Evolutionary conservation across 2,797 vertebrate genomes (phyloP).

Genomic region (Enteromius radiatus): DNA sequence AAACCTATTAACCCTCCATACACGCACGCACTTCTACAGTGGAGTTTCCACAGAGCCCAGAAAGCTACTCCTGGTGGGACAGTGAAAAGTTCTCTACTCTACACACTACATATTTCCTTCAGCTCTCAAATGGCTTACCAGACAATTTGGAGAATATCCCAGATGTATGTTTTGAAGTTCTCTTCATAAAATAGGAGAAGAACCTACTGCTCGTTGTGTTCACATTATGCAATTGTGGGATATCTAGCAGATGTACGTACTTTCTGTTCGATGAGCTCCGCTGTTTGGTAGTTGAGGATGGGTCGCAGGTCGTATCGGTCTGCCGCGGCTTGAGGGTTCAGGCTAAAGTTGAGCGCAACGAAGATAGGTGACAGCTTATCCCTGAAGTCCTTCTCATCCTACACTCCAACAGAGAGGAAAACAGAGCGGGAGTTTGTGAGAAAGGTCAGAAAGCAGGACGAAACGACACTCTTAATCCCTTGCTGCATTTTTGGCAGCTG

Average conservation of each 20-base stretch:
- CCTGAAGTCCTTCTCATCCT: slow-evolving; percentile 92
- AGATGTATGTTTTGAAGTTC: slow-evolving; percentile 59
- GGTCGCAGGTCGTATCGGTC: slow-evolving; percentile 84
- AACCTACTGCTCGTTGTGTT: background rate
- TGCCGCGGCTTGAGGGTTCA: slow-evolving; percentile 81
- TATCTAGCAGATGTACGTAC: slow-evolving; percentile 66
- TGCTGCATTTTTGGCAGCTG: background rate
- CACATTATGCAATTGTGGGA: background rate
- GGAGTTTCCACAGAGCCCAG: slow-evolving; percentile 30
- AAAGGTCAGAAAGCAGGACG: slow-evolving; percentile 25
- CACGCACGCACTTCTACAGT: slow-evolving; percentile 26
- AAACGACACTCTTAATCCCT: slow-evolving; percentile 25
- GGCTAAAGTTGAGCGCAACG: slow-evolving; percentile 86
- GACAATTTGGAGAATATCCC: slow-evolving; percentile 67
- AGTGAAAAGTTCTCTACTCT: slow-evolving; percentile 51
- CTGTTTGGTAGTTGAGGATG: slow-evolving; percentile 87
- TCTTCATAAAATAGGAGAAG: background rate
- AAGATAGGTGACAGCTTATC: slow-evolving; percentile 93
- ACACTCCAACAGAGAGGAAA: slow-evolving; percentile 30
- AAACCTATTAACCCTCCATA: slow-evolving; percentile 27
- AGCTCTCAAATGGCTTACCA: slow-evolving; percentile 66
- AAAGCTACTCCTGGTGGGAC: slow-evolving; percentile 57
- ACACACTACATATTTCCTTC: slow-evolving; percentile 62
- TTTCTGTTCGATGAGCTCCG: slow-evolving; percentile 86
- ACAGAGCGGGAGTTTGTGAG: slow-evolving; percentile 26